A percentile compares a stretch with the other conserved stretches of the same genome.
These are phyloP conservation scores for Origma solitaria DNA, from an alignment of 2,113 vertebrate genomes.

Conservation along the genomic window DNA sequence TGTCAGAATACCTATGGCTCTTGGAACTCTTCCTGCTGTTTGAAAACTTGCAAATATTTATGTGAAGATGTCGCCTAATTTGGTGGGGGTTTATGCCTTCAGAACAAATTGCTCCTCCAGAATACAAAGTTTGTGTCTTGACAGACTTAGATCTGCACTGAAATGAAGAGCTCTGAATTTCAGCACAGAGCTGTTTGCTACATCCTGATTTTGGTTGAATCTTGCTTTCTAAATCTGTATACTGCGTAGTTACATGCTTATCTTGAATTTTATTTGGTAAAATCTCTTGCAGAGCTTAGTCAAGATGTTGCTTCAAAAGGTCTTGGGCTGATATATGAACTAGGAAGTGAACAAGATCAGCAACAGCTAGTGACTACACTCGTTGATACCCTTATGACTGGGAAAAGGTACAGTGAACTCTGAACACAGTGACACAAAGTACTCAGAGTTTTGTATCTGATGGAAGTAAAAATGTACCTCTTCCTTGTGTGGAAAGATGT, in stretches of 20 bases:
- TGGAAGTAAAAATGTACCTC: not conserved
- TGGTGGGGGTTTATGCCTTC: not conserved
- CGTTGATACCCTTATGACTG: conserved; percentile 97
- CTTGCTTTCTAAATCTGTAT: not conserved
- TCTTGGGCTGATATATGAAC: conserved; percentile 94
- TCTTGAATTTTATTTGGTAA: not conserved
- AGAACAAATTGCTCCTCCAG: not conserved
- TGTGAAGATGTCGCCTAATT: not conserved
- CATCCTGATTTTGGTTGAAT: not conserved
- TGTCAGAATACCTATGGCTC: not conserved
- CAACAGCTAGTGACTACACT: conserved; percentile 92
- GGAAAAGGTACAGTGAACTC: conserved; percentile 83
- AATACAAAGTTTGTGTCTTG: not conserved
- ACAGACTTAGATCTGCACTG: not conserved
- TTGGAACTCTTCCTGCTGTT: not conserved
- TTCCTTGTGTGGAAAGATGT: not conserved
- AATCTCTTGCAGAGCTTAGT: conserved; percentile 85
- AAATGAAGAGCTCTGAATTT: not conserved
- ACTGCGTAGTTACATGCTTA: not conserved
- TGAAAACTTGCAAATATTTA: not conserved
- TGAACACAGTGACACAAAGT: not conserved
- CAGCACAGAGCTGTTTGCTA: not conserved
- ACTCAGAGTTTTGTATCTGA: not conserved
- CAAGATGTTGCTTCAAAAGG: conserved; percentile 98
- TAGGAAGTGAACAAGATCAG: conserved; percentile 91